phyloP scores from a whole-genome alignment of 1,140 invertebrate genomes.

The Mylabris phalerata region DNA sequence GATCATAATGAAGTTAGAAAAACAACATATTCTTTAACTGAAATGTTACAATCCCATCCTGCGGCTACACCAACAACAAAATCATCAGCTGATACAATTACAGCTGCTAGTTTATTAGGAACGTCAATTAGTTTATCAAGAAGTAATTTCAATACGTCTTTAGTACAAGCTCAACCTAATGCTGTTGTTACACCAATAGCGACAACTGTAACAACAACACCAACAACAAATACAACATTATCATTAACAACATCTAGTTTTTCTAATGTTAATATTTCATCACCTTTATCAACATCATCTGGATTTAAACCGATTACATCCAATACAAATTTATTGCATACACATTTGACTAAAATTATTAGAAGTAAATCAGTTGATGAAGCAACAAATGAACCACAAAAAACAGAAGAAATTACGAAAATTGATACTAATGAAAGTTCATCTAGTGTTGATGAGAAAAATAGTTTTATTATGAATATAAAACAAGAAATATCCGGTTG shows the following conservation, averaged over 20 bases:
- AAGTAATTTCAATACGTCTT: constrained; percentile 29
- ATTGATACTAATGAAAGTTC: background rate
- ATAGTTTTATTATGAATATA: constrained; percentile 6
- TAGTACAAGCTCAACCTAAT: constrained; percentile 44
- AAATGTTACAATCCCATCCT: constrained; percentile 41
- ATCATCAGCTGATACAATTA: constrained; percentile 37
- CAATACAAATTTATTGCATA: constrained; percentile 44
- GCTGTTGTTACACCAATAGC: constrained; percentile 34
- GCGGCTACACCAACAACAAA: constrained; percentile 37
- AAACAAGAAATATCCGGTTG: constrained; percentile 40
- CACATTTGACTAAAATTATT: constrained; percentile 47
- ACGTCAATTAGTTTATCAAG: constrained; percentile 34
- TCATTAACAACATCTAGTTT: background rate
- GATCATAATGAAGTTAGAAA: constrained; percentile 18
- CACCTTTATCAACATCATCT: constrained; percentile 14
- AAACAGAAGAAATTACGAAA: constrained; percentile 18
- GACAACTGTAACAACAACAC: background rate
- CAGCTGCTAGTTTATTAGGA: constrained; percentile 38
- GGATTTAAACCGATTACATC: constrained; percentile 24
- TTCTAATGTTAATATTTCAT: background rate
- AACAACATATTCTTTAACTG: constrained; percentile 37
- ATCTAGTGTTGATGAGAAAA: constrained; percentile 8
- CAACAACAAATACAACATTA: constrained; percentile 4
- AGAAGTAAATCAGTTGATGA: constrained; percentile 26
- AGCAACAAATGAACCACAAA: constrained; percentile 8